These are phyloP conservation scores for Rhineura floridana DNA, from an alignment of 2,113 vertebrate genomes.

Conservation along the genomic window DNA sequence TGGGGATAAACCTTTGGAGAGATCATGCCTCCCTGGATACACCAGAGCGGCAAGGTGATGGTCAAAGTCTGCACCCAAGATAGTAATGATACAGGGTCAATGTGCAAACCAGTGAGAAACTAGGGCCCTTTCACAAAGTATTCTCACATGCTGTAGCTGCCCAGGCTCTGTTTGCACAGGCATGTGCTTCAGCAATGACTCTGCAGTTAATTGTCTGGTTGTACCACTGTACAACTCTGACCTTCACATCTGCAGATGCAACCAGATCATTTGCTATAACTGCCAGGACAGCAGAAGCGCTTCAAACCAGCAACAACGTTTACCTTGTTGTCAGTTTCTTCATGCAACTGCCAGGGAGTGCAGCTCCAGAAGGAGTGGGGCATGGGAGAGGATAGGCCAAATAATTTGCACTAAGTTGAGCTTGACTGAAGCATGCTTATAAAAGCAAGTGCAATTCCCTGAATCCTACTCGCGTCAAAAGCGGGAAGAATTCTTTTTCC, in stretches of 20 bases:
- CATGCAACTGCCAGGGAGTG: background rate
- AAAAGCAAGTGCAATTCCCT: slow-evolving; percentile 9
- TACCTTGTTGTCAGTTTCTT: background rate
- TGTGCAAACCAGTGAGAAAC: background rate
- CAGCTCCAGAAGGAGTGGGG: background rate
- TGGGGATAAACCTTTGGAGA: background rate
- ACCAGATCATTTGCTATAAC: background rate
- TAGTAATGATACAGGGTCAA: background rate
- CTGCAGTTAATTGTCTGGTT: background rate
- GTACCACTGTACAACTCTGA: background rate
- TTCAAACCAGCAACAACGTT: background rate
- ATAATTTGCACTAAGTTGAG: background rate
- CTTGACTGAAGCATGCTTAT: slow-evolving; percentile 1
- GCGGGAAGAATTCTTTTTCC: background rate
- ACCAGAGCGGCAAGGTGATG: background rate
- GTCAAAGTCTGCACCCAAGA: background rate
- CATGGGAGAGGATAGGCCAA: background rate
- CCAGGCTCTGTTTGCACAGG: too few species aligned
- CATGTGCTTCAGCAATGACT: background rate
- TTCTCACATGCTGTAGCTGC: background rate
- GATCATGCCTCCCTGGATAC: background rate
- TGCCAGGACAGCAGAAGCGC: background rate
- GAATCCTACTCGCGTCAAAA: slow-evolving; percentile 1
- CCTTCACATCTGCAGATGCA: background rate
- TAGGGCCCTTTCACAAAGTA: too few species aligned